Evolutionary conservation across 2,113 vertebrate genomes (phyloP).

Genomic region (Caranx ignobilis): DNA sequence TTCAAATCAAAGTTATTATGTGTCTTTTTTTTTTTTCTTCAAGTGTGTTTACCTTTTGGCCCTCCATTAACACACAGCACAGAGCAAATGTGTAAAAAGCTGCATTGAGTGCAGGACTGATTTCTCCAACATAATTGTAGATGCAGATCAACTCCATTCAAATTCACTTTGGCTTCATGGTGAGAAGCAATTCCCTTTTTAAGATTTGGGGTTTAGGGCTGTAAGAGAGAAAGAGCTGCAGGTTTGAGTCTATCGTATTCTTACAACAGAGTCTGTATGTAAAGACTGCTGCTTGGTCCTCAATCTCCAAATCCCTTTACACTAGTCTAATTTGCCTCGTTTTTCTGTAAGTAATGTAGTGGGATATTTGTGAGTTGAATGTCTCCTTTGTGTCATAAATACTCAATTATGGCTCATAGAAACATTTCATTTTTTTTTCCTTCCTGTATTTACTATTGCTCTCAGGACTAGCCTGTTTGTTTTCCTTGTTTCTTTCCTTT

Average conservation of each 20-base stretch:
- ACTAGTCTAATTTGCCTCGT: conserved; percentile 9
- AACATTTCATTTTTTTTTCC: neutral
- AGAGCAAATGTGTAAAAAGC: neutral
- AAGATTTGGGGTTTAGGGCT: neutral
- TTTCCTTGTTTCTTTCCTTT: conserved; percentile 17
- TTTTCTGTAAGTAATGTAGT: neutral
- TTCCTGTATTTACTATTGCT: neutral
- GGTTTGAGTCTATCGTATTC: neutral
- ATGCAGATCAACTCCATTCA: neutral
- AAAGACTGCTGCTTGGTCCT: neutral
- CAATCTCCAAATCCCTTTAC: neutral
- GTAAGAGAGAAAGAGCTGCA: neutral
- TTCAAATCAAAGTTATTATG: neutral
- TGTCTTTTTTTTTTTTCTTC: neutral
- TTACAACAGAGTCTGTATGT: neutral
- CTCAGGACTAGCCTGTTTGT: conserved; percentile 6
- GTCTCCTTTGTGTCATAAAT: conserved; percentile 5
- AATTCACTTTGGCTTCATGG: neutral
- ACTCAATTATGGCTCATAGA: conserved; percentile 4
- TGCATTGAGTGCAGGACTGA: neutral
- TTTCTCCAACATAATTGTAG: neutral
- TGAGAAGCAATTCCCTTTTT: neutral
- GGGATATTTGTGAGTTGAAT: neutral
- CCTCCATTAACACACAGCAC: neutral
- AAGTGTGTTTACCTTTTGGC: neutral